Base-by-base conservation (phyloP, 2,888 invertebrate genomes). In the Nomada fucata region DNA sequence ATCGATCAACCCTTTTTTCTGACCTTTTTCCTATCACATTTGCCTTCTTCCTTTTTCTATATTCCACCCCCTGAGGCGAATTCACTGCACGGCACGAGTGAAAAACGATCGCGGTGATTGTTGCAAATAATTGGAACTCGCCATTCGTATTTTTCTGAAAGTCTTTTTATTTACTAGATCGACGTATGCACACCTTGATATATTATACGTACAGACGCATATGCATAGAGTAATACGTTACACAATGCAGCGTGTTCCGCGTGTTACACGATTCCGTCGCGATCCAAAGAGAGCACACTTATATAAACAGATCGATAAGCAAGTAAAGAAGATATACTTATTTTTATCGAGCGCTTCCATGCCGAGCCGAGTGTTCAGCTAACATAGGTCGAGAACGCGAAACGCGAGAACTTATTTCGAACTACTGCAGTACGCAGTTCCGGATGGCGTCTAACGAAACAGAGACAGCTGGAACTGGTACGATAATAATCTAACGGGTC, bases 291-390 rank as follows among this genome's bases (percentile, higher is more conserved):
- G 79, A 79, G 73, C 79, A 69, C 61, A 75, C 61, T 71, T 80
- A 80, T 63, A 82, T 67, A 80, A 82, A 82, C 72, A 73, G 79
- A 79, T 77, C 82, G 80, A 80, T 82, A 82, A 75, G 82, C 82
- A 63, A 63, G 73, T 71, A 82, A 82, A 75, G 80, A 79, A 47
- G 80, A 68, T 80, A 55, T 74, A 67, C 75, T 75, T 70, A 61
- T 75, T 52, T 70, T 64, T 70, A 65, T 79, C 74, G 67, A 70
- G 65, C 55, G 63, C 59, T 47, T 76, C 52, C 23, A 29, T 55
- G 77, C 47, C n/a, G 42, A 55, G 50, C 18, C 47, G 47, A 11
- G 10, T 11, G 4, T n/a, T 47, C n/a, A 18, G 23, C 44, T 26
- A 10, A 60, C 42, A n/a, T n/a, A 23, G 18, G 52, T n/a, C 60